phyloP scores from a whole-genome alignment of 1,140 invertebrate species.

The Aplysia californica region DNA sequence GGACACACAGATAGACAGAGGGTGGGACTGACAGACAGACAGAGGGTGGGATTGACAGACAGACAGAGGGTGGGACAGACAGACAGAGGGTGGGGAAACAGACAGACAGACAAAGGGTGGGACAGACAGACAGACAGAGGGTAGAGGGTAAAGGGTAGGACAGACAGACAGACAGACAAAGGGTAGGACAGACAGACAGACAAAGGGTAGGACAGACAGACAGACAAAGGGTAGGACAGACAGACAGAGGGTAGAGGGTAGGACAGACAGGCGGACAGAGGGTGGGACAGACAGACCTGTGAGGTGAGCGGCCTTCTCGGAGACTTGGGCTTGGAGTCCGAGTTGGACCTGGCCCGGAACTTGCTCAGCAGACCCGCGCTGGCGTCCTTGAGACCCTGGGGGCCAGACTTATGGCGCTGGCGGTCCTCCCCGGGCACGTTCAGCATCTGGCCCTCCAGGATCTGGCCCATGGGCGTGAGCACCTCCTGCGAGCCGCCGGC shows the following conservation, averaged over 20 bases:
- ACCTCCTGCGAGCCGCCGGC: conserved; percentile 18
- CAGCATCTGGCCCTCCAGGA: conserved; percentile 55
- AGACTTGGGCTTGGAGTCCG: conserved; percentile 52
- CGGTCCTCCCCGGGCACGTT: conserved; percentile 6
- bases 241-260: neutral
- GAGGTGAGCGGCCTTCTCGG: conserved; percentile 17
- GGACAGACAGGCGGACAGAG: neutral
- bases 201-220: neutral
- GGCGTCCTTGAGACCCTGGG: conserved; percentile 26
- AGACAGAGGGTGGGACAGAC: neutral
- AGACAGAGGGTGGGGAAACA: neutral
- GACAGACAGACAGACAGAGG: neutral
- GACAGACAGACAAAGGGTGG: neutral
- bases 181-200: neutral
- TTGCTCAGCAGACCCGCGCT: conserved; percentile 53
- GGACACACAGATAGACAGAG: neutral
- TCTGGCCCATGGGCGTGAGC: conserved; percentile 50
- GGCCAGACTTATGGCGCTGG: conserved; percentile 50
- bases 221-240: neutral
- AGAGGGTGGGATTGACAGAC: no score
- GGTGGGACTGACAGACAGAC: no score
- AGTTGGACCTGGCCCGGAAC: conserved; percentile 57
- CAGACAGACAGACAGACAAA: neutral
- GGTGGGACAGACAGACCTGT: conserved; percentile 36
- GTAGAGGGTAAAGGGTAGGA: no score